A percentile compares a stretch with the other conserved stretches of the same genome.
Conservation (phyloP, 2,113 vertebrate species). For the Bothrops jararaca region DNA sequence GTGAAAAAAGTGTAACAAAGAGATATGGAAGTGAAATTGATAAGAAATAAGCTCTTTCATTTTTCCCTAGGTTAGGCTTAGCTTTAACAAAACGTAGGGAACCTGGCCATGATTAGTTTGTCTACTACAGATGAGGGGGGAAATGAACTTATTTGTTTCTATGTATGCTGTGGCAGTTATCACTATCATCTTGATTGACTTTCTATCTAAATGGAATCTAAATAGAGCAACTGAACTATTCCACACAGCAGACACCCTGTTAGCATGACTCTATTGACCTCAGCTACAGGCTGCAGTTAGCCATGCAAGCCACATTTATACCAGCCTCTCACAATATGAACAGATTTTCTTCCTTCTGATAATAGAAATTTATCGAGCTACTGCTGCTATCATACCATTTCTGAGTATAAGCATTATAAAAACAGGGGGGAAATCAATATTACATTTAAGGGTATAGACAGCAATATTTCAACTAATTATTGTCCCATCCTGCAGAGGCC, state of each 20-base stretch:
- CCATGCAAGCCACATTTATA: background rate
- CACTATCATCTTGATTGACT: background rate
- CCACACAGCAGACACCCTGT: background rate
- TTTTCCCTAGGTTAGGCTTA: background rate
- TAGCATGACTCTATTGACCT: background rate
- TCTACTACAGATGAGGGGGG: background rate
- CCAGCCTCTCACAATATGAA: conserved; percentile 7
- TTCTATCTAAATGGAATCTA: conserved; percentile 33
- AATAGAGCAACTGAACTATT: conserved; percentile 18
- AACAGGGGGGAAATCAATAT: background rate
- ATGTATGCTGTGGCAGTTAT: background rate
- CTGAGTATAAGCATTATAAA: background rate
- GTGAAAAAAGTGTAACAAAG: background rate
- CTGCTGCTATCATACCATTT: background rate
- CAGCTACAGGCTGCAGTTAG: background rate
- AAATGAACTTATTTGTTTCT: background rate
- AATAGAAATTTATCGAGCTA: conserved; percentile 20
- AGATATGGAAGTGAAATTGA: background rate
- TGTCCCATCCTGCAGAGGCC: conserved; percentile 16
- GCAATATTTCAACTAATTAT: conserved; percentile 10
- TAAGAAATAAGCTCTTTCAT: background rate
- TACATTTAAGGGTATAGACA: background rate
- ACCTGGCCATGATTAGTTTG: background rate
- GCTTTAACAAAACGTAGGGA: background rate
- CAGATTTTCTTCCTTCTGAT: background rate